Evolutionary conservation across 2,888 invertebrate genomes (phyloP), one percentile per base, ranked within the genome.

Genomic region (Limnephilus lunatus): DNA sequence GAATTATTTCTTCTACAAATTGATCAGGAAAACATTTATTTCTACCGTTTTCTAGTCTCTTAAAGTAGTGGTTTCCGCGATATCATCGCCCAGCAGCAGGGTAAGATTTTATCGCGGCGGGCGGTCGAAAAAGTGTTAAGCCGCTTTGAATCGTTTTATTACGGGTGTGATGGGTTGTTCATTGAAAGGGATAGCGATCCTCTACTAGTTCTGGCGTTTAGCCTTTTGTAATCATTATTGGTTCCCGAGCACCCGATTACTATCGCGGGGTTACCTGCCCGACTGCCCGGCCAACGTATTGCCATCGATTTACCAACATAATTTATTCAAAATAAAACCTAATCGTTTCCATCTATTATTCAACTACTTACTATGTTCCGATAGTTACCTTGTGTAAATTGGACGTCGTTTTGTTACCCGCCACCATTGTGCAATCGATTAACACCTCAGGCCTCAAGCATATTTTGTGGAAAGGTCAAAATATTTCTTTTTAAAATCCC

Each of bases 141-240:
- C 93, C 89, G 89, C 91, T 90, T 68, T 87, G 91, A 93, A 91
- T 89, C 91, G 93, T 93, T 93, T 93, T 93, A 92, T 92, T 92
- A 89, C 53, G 90, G 92, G 90, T 48, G 86, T 68, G 91, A 89
- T 82, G 91, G 81, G 89, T 92, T 89, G 93, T 92, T 93, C 93
- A 92, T 93, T 93, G 93, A 93, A 93, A 93, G 83, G 81, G 85
- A 89, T 19, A 68, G n/a, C 68, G 9, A 68, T 68, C 25, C 68
- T 2, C 0, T n/a, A 9, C 68, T n/a, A 68, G 25, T 68, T 25
- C 68, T 25, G 68, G 68, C 68, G 68, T 68, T 68, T 68, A 68
- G 68, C 25, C 68, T 9, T 68, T 68, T 68, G 68, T 68, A 68
- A 68, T 68, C 68, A 68, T 68, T 68, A 68, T 68, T 68, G 68